Base-by-base conservation (phyloP, 2,797 vertebrate species). In the Jordanella pulchra region DNA sequence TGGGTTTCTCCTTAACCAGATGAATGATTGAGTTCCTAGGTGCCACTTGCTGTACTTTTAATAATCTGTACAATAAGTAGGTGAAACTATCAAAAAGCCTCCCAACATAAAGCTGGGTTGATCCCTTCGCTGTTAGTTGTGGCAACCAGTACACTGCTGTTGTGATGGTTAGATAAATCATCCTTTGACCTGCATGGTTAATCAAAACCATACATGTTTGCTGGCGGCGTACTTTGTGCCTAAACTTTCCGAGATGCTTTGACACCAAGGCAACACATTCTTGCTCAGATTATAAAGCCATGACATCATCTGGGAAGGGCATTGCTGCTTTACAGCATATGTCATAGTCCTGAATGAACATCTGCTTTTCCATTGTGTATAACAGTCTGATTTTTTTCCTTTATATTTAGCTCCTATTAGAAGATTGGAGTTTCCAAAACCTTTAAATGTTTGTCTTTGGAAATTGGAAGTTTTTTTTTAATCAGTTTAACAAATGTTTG, bases 281-380 rank as follows among this genome's bases (percentile, higher is more conserved):
- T 76, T 77, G 48, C 69, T 68, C 0, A 1, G 65, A 66, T 80
- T 73, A 73, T 84, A 79, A 80, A 23, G 60, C 48, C 25, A 53
- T 87, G 86, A 87, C 75, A 44, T 89, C 85, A 89, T 54, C n/a
- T 51, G 74, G 78, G 87, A 81, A 72, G 70, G 82, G 76, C 82
- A 55, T 23, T n/a, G 60, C 50, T 71, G 74, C 61, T 48, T 83
- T 42, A 48, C 51, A 15, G 60, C n/a, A 3, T 83, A 61, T 84
- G 80, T 87, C 85, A 83, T 28, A 51, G 27, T 58, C 23, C 75
- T 65, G 27, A 61, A 5, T 61, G 63, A 54, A 28, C 69, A 39
- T 65, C 45, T 55, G 13, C 65, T 77, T 80, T 77, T 84, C 78
- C 67, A 72, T 73, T n/a, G 39, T 55, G 35, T 1, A 68, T 55